Conservation (phyloP, 2,888 invertebrate species). For the Cosmorhoe ocellata region DNA sequence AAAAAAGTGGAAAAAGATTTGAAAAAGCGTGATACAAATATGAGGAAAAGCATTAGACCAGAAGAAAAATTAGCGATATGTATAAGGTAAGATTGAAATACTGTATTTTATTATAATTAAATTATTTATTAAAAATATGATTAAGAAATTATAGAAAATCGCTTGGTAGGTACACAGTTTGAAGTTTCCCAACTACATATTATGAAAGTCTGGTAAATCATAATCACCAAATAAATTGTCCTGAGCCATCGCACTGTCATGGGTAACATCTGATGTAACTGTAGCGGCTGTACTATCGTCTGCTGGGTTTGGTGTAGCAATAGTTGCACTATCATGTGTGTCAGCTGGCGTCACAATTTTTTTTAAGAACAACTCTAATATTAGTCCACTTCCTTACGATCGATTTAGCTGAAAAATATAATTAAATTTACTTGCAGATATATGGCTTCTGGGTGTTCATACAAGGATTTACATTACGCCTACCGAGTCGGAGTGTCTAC, state of each 20-base stretch:
- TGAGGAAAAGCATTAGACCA: conserved; percentile 35
- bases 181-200: conserved; percentile 33
- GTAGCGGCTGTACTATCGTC: conserved; percentile 30
- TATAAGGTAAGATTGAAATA: conserved; percentile 33
- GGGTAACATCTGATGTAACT: conserved; percentile 23
- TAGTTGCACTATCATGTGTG: conserved; percentile 26
- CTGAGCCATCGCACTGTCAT: conserved; percentile 27
- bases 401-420: conserved; percentile 28
- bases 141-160: conserved; percentile 31
- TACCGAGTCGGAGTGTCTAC: conserved; percentile 26
- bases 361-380: conserved; percentile 20
- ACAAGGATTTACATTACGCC: conserved; percentile 11
- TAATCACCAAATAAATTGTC: conserved; percentile 26
- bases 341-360: conserved; percentile 28
- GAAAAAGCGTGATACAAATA: conserved; percentile 36
- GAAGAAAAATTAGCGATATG: conserved; percentile 37
- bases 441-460: conserved; percentile 18
- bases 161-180: conserved; percentile 30
- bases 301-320: conserved; percentile 11
- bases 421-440: conserved; percentile 27
- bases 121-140: conserved; percentile 30
- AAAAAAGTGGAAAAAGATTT: conserved; percentile 29
- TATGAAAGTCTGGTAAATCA: conserved; percentile 36
- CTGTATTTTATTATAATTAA: conserved; percentile 31
- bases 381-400: conserved; percentile 24